Conservation (phyloP, 1,140 invertebrate species). For the Coptotermes formosanus region DNA sequence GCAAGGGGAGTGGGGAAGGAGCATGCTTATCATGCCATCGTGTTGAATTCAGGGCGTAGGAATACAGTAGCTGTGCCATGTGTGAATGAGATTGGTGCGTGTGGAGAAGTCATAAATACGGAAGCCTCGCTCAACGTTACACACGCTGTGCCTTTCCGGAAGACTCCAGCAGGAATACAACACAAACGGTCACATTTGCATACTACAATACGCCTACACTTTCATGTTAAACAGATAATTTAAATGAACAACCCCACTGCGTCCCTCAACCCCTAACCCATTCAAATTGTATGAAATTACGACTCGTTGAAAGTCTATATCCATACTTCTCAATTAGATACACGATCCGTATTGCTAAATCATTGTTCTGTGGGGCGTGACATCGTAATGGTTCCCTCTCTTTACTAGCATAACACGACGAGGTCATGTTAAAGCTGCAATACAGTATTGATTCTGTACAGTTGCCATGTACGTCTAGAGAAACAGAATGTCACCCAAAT, state of each 20-base stretch:
- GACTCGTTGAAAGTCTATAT: not conserved
- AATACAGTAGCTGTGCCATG: not conserved
- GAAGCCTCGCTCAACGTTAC: not conserved
- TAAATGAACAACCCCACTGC: not conserved
- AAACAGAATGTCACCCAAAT: not conserved
- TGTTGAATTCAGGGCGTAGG: not conserved
- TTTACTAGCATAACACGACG: not conserved
- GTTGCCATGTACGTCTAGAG: not conserved
- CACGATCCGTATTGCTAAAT: not conserved
- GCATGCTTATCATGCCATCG: not conserved
- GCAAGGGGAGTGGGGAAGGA: not conserved
- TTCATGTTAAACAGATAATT: not conserved
- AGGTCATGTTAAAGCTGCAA: not conserved
- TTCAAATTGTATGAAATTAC: not conserved
- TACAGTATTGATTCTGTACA: not conserved
- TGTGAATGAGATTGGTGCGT: not conserved
- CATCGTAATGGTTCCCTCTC: not conserved
- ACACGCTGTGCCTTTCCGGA: not conserved
- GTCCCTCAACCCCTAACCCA: not conserved
- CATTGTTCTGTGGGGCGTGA: not conserved
- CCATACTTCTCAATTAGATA: not conserved
- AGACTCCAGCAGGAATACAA: not conserved
- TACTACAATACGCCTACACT: not conserved
- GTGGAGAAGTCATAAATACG: not conserved
- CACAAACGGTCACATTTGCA: slow-evolving; percentile 5